Percentiles rank a stretch among this genome's conserved stretches.
phyloP scores from a whole-genome alignment of 2,888 invertebrate genomes.

The Colostygia pectinataria region DNA sequence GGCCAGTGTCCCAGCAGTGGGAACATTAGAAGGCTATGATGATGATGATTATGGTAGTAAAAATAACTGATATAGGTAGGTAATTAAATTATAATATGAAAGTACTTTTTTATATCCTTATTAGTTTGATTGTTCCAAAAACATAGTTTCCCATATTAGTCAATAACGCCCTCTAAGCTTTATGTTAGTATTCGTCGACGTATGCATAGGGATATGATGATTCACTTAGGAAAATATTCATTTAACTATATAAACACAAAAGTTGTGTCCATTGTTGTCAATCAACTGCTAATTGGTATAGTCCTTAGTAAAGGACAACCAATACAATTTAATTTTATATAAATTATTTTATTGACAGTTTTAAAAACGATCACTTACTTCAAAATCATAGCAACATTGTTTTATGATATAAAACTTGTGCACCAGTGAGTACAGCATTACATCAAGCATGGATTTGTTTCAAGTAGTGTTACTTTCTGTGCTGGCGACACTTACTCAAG shows the following conservation, averaged over 20 bases:
- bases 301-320: constrained; percentile 43
- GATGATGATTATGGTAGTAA: too few relatives aligned
- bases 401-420: constrained; percentile 36
- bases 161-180: too few relatives aligned
- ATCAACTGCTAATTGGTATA: constrained; percentile 46
- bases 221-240: neutral
- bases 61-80: too few relatives aligned
- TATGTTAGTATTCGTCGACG: too few relatives aligned
- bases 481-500: constrained; percentile 37
- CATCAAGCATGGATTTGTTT: constrained; percentile 42
- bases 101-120: too few relatives aligned
- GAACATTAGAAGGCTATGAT: too few relatives aligned
- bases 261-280: constrained; percentile 29
- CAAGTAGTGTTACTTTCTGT: constrained; percentile 38
- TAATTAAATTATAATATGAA: too few relatives aligned
- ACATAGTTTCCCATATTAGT: too few relatives aligned
- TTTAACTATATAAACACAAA: constrained; percentile 3
- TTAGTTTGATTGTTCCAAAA: too few relatives aligned
- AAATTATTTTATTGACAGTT: constrained; percentile 10
- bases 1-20: too few relatives aligned
- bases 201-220: too few relatives aligned
- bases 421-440: constrained; percentile 29
- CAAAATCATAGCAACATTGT: constrained; percentile 15
- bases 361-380: constrained; percentile 4
- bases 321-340: constrained; percentile 29